A percentile compares a stretch with the other conserved stretches of the same genome.
phyloP scores from a whole-genome alignment of 1,140 invertebrate genomes.

The Fopius arisanus region DNA sequence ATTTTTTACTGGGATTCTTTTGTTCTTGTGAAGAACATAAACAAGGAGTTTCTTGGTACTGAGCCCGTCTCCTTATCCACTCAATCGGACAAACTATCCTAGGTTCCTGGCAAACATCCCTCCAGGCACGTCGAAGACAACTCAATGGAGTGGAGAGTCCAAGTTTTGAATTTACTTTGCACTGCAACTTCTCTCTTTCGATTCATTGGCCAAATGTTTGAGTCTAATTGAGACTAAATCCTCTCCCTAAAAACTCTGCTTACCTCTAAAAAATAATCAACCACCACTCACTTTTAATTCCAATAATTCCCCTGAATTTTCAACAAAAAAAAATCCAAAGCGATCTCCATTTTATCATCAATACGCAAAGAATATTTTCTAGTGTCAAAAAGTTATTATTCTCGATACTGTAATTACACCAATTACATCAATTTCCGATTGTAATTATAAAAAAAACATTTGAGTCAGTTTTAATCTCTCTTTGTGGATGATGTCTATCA shows the following conservation, averaged over 20 bases:
- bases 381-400: no score
- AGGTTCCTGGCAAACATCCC: slow-evolving; percentile 31
- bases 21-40: slow-evolving; percentile 33
- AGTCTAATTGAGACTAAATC: neutral
- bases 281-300: no score
- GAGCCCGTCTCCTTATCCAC: slow-evolving; percentile 38
- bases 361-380: no score
- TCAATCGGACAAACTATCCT: slow-evolving; percentile 47
- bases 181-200: neutral
- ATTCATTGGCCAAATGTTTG: neutral
- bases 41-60: slow-evolving; percentile 40
- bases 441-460: no score
- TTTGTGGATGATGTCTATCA: no score
- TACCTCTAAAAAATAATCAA: no score
- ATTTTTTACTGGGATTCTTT: neutral
- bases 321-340: no score
- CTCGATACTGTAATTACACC: no score
- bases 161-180: slow-evolving; percentile 43
- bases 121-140: slow-evolving; percentile 13
- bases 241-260: neutral
- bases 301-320: no score
- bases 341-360: no score
- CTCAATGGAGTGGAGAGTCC: slow-evolving; percentile 2
- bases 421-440: no score
- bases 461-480: no score